These are phyloP conservation scores for Myotis myotis DNA, from an alignment of 2,797 vertebrate species.

Conservation along the genomic window DNA sequence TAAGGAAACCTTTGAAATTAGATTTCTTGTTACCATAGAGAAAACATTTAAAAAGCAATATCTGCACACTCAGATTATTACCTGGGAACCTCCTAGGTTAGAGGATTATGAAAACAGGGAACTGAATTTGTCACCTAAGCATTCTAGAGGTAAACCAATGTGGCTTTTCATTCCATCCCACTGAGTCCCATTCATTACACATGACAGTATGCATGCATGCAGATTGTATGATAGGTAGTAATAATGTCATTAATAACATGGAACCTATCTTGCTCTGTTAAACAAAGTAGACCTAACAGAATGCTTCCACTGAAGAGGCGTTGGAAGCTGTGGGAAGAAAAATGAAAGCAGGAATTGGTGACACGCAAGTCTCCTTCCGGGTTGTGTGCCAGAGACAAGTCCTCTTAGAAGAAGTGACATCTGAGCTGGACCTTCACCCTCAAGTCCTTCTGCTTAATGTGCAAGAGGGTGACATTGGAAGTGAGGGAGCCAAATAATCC, in stretches of 20 bases:
- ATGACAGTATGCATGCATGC: no score
- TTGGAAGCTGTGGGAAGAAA: neutral
- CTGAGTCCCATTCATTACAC: neutral
- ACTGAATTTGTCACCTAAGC: neutral
- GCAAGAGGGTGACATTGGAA: accelerated
- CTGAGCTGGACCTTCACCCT: neutral
- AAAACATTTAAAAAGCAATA: neutral
- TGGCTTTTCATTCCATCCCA: neutral
- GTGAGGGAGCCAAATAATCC: no score
- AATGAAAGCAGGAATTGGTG: no score
- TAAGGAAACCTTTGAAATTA: neutral
- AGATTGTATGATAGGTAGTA: accelerated
- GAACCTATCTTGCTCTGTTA: neutral
- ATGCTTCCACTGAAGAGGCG: neutral
- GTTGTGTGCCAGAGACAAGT: neutral
- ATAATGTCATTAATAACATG: neutral
- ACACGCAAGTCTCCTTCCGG: accelerated
- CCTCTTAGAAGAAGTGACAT: neutral
- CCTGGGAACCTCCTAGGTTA: neutral
- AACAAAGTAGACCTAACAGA: neutral
- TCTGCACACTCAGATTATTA: neutral
- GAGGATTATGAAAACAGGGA: no score
- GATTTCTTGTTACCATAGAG: neutral
- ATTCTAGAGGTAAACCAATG: neutral
- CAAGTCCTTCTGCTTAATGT: neutral